A percentile compares a stretch with the other conserved stretches of the same genome.
These are phyloP conservation scores for Mus spretus DNA, from an alignment of 2,797 vertebrate species.

Conservation along the genomic window DNA sequence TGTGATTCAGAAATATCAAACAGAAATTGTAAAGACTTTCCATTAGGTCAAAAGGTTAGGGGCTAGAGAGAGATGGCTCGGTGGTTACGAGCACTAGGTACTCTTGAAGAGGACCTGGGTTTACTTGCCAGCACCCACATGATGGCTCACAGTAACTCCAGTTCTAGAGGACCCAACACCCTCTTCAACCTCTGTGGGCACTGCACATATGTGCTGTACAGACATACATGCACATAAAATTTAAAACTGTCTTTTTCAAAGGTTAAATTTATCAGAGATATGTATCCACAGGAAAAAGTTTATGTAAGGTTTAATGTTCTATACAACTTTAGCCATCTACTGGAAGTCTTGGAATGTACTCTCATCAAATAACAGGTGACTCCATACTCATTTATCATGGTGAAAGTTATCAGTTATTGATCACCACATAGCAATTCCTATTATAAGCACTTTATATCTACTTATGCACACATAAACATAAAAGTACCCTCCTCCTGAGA, in stretches of 20 bases:
- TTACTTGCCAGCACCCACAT: neutral
- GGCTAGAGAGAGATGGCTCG: neutral
- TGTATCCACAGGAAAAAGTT: neutral
- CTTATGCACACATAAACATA: neutral
- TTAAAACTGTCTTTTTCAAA: neutral
- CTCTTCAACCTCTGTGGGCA: neutral
- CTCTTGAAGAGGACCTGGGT: neutral
- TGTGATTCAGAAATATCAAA: neutral
- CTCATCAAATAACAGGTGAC: neutral
- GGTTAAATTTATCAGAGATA: neutral
- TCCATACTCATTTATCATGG: neutral
- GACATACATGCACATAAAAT: neutral
- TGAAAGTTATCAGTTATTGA: neutral
- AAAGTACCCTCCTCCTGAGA: neutral
- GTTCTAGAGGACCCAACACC: no score
- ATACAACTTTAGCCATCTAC: neutral
- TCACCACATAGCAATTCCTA: neutral
- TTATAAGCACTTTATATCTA: conserved; percentile 4
- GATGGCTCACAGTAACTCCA: neutral
- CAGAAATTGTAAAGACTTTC: neutral
- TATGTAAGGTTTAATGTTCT: neutral
- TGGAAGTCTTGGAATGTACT: neutral
- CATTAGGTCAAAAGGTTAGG: neutral
- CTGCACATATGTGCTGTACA: neutral
- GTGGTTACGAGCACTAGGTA: neutral